Evolutionary conservation across 1,140 invertebrate genomes (phyloP).

Genomic region (Eriosoma lanigerum): DNA sequence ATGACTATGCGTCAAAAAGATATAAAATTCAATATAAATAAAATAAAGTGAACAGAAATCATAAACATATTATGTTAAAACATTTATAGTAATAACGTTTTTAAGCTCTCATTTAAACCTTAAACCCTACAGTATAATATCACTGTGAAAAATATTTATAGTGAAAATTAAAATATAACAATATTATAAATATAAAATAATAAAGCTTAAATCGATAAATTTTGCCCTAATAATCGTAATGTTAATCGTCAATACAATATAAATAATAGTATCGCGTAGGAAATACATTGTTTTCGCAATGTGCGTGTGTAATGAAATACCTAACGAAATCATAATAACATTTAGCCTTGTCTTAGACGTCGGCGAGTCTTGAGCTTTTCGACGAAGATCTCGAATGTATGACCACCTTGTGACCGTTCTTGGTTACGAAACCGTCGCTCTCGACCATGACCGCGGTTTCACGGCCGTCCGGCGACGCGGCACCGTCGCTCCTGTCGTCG

Average conservation of each 20-base stretch:
- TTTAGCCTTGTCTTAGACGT: conserved; percentile 67
- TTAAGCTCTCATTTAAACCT: conserved; percentile 35
- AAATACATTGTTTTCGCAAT: conserved; percentile 2
- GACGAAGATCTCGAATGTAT: conserved; percentile 81
- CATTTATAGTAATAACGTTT: not conserved
- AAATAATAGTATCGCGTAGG: conserved; percentile 7
- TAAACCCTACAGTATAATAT: conserved; percentile 24
- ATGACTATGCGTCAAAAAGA: not conserved
- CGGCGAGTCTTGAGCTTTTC: conserved; percentile 74
- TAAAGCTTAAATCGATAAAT: not conserved
- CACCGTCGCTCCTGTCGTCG: conserved; percentile 56
- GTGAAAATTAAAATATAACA: conserved; percentile 22
- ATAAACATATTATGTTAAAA: not conserved
- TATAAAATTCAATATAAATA: no score
- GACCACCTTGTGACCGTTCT: conserved; percentile 85
- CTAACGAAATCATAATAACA: no score
- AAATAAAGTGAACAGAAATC: not conserved
- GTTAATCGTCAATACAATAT: not conserved
- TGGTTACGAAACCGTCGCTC: conserved; percentile 77
- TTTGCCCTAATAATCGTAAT: conserved; percentile 7
- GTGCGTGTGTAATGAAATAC: not conserved
- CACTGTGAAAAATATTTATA: not conserved
- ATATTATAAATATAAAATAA: not conserved
- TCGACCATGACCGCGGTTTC: conserved; percentile 80
- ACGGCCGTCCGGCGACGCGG: conserved; percentile 59